Evolutionary conservation across 2,888 invertebrate genomes (phyloP).

Genomic region (Antheraea assamensis): DNA sequence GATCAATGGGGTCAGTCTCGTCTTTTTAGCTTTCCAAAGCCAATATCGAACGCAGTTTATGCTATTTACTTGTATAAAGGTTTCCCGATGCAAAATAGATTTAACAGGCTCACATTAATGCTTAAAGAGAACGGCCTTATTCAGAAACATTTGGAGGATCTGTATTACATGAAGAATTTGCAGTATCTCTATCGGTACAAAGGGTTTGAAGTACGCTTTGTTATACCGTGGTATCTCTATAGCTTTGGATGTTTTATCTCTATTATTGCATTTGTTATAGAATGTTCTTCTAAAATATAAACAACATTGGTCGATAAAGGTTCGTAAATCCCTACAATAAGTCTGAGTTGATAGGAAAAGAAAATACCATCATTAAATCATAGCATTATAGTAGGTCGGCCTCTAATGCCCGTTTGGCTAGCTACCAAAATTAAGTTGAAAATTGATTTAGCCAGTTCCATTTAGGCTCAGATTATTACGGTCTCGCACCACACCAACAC

Average conservation of each 20-base stretch:
- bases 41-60: neutral
- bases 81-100: slow-evolving; percentile 20
- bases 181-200: neutral
- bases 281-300: slow-evolving; percentile 7
- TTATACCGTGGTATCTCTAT: slow-evolving; percentile 15
- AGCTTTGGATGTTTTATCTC: slow-evolving; percentile 16
- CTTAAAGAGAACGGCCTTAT: slow-evolving; percentile 8
- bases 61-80: slow-evolving; percentile 26
- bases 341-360: too few species aligned
- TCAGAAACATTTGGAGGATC: neutral
- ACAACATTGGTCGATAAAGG: too few species aligned
- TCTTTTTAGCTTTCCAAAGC: neutral
- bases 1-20: slow-evolving; percentile 11
- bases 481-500: too few species aligned
- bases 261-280: neutral
- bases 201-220: neutral
- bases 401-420: too few species aligned
- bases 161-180: neutral
- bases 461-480: too few species aligned
- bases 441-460: too few species aligned
- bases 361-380: too few species aligned
- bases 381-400: too few species aligned
- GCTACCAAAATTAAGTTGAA: too few species aligned
- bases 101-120: neutral
- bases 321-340: too few species aligned